Base-by-base conservation (phyloP, 2,113 vertebrate species). In the Pardalotus punctatus region DNA sequence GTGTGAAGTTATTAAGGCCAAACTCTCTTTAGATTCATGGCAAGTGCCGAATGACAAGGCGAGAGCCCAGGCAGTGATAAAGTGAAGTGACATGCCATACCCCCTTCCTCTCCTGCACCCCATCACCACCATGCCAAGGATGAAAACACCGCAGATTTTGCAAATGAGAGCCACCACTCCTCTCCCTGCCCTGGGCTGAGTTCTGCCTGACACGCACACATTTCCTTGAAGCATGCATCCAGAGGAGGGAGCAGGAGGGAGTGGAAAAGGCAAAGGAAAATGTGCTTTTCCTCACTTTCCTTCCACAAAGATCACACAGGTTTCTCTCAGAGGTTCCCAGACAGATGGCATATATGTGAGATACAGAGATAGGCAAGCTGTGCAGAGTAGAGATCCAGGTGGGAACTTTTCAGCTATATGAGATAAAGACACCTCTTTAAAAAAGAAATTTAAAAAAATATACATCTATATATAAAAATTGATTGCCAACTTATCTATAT, bases 1-100 rank as follows among this genome's bases (percentile, higher is more conserved):
- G 84, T 95, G 96, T 96, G 97, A 97, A 97, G 95, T 97, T 97
- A 97, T 97, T 97, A 96, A 97, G 96, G 95, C 91, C 95, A 96
- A 94, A 94, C 95, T 92, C 94, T 86, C 91, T 95, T 96, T 94
- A 96, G 96, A 97, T 97, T 96, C 96, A 97, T 78, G 77, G 92
- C 94, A 94, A 97, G 91, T 71, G 65, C 89, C 11, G 43, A 93
- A 72, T 96, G 97, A 97, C 96, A 97, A 93, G 86, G 88, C 66
- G 24, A 95, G 88, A 95, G 94, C 86, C 73, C 72, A 89, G 92
- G 93, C 88, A 88, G 94, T 87, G 97, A 97, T 95, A 96, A 97
- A 97, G 81, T 78, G 78, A 96, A 94, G 82, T 93, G 96, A 97
- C 91, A 93, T 83, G 92, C 77, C 86, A 62, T 94, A 96, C 50